Conservation (phyloP, 1,140 invertebrate species). For the Ptiloglossa arizonensis region DNA sequence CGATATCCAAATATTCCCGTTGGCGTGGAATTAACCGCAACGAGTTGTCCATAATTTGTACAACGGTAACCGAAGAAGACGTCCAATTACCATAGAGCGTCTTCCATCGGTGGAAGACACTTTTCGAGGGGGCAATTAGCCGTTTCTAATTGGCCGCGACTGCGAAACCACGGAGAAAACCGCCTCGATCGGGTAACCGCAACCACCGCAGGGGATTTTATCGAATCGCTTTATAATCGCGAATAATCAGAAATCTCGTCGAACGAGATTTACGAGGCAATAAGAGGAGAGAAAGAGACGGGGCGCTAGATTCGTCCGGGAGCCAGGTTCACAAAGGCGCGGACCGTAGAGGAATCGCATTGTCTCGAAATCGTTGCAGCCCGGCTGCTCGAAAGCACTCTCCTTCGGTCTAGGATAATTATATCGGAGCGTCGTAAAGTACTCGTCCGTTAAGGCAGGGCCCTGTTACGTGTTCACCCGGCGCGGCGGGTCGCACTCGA, state of each 20-base stretch:
- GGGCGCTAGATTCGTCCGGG: neutral
- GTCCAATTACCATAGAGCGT: slow-evolving; percentile 25
- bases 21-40: neutral
- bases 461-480: slow-evolving; percentile 10
- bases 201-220: neutral
- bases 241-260: slow-evolving; percentile 22
- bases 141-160: slow-evolving; percentile 12
- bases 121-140: slow-evolving; percentile 20
- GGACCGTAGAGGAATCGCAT: neutral
- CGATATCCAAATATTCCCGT: too few relatives aligned
- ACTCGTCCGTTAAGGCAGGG: neutral
- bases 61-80: slow-evolving; percentile 6
- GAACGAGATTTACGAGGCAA: slow-evolving; percentile 5
- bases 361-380: neutral
- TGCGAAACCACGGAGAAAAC: neutral
- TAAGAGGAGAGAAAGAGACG: neutral
- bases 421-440: slow-evolving; percentile 34
- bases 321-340: neutral
- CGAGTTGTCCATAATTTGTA: neutral
- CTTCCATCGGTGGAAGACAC: slow-evolving; percentile 12
- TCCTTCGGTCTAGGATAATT: slow-evolving; percentile 12
- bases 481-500: slow-evolving; percentile 18
- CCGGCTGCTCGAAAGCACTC: neutral
- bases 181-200: neutral
- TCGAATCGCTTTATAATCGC: slow-evolving; percentile 3